phyloP scores from a whole-genome alignment of 2,888 invertebrate species.

The Acheta domesticus region DNA sequence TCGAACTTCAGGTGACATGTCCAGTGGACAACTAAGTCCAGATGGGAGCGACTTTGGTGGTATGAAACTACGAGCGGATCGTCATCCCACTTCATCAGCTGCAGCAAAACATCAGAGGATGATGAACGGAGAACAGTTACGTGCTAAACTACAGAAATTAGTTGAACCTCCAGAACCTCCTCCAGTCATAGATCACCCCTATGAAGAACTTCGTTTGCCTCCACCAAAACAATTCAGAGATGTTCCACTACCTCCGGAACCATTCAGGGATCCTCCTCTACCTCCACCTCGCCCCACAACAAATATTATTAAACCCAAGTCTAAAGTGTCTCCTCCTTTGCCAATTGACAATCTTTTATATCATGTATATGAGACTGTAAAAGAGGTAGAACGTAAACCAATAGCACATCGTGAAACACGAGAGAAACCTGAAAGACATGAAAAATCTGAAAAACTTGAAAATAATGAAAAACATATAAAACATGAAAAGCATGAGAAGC shows the following conservation, averaged over 20 bases:
- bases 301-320: conserved; percentile 25
- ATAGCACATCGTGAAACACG: conserved; percentile 20
- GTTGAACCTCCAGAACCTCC: conserved; percentile 43
- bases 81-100: neutral
- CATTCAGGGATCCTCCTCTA: conserved; percentile 57
- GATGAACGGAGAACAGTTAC: conserved; percentile 59
- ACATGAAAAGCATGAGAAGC: neutral
- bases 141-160: conserved; percentile 63
- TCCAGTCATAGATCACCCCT: conserved; percentile 44
- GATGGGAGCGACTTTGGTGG: conserved; percentile 36
- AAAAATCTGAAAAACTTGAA: neutral
- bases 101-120: conserved; percentile 32
- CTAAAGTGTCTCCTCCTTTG: conserved; percentile 33
- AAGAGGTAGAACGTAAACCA: conserved; percentile 39
- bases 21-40: conserved; percentile 46
- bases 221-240: conserved; percentile 84
- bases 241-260: conserved; percentile 71
- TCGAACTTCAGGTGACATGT: conserved; percentile 51
- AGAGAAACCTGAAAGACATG: conserved; percentile 18
- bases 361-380: conserved; percentile 72
- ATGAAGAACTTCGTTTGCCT: conserved; percentile 63
- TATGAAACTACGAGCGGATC: conserved; percentile 22
- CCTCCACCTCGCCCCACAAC: conserved; percentile 30
- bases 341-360: conserved; percentile 72
- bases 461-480: neutral